Conservation (phyloP, 1,140 invertebrate genomes). For the Muscidifurax raptorellus region DNA sequence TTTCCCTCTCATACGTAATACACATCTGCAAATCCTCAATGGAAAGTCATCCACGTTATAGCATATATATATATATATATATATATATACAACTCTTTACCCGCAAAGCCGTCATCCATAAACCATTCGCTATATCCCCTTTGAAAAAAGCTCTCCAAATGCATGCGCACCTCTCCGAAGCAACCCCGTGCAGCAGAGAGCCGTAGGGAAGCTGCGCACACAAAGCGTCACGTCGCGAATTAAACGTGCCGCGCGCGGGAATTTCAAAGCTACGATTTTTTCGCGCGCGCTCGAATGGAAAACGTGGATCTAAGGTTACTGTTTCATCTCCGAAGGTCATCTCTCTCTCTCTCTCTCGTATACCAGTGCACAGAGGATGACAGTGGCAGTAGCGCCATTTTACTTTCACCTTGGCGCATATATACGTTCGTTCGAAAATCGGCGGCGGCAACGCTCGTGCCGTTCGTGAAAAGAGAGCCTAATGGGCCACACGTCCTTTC, state of each 20-base stretch:
- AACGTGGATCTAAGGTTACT: conserved; percentile 44
- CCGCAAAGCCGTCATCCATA: not conserved
- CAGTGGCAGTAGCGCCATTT: conserved; percentile 31
- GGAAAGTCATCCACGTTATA: not conserved
- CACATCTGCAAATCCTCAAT: not conserved
- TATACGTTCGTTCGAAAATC: conserved; percentile 20
- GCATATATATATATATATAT: too few species aligned
- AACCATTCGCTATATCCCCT: not conserved
- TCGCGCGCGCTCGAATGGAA: not conserved
- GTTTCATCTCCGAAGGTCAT: conserved; percentile 51
- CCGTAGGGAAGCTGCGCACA: too few species aligned
- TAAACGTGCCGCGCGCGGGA: not conserved
- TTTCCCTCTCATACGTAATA: too few species aligned
- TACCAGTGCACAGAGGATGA: not conserved
- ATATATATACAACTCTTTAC: too few species aligned
- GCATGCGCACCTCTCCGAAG: too few species aligned
- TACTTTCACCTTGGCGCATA: conserved; percentile 45
- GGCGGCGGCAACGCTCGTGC: not conserved
- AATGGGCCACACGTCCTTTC: conserved; percentile 41
- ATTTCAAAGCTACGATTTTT: not conserved
- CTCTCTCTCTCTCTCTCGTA: conserved; percentile 5
- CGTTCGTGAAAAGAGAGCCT: conserved; percentile 16
- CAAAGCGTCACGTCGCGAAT: conserved; percentile 18
- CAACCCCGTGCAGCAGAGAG: too few species aligned
- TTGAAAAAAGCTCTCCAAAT: too few species aligned